Evolutionary conservation across 2,797 vertebrate species (phyloP).

Genomic region (Typhlichthys subterraneus): DNA sequence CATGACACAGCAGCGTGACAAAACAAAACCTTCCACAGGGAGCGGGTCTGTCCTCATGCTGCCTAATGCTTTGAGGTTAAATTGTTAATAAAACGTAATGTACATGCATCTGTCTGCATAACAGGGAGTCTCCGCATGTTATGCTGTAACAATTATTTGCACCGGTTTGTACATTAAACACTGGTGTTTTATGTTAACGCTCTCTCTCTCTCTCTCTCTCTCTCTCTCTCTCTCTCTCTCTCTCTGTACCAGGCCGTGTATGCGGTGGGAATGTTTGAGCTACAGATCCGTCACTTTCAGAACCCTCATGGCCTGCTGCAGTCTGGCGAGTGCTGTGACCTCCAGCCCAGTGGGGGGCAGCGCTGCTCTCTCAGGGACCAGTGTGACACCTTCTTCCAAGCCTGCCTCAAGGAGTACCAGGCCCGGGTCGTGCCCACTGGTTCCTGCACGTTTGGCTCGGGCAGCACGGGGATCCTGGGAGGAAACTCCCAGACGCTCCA

Average conservation of each 20-base stretch:
- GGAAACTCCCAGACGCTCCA: slow-evolving; percentile 74
- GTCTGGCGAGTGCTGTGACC: slow-evolving; percentile 79
- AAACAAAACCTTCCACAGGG: too few relatives aligned
- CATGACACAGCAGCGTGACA: too few relatives aligned
- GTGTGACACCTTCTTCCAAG: slow-evolving; percentile 81
- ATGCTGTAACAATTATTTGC: background rate
- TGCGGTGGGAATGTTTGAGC: slow-evolving; percentile 79
- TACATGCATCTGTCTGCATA: background rate
- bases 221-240: slow-evolving; percentile 12
- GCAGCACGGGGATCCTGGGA: slow-evolving; percentile 75
- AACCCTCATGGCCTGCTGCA: slow-evolving; percentile 76
- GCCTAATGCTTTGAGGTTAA: background rate
- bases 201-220: background rate
- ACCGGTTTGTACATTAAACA: background rate
- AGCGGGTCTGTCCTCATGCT: background rate
- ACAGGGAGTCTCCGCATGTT: background rate
- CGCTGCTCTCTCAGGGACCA: slow-evolving; percentile 73
- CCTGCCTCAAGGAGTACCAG: slow-evolving; percentile 86
- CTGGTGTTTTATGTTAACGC: background rate
- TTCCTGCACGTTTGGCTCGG: slow-evolving; percentile 77
- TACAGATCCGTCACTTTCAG: slow-evolving; percentile 79
- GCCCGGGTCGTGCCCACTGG: slow-evolving; percentile 71
- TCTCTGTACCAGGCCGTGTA: slow-evolving; percentile 53
- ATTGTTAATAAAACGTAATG: background rate
- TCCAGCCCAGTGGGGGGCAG: slow-evolving; percentile 55